Evolutionary conservation across 2,888 invertebrate species (phyloP), one percentile per base, ranked within the genome.

Genomic region (Polydrusus cervinus): DNA sequence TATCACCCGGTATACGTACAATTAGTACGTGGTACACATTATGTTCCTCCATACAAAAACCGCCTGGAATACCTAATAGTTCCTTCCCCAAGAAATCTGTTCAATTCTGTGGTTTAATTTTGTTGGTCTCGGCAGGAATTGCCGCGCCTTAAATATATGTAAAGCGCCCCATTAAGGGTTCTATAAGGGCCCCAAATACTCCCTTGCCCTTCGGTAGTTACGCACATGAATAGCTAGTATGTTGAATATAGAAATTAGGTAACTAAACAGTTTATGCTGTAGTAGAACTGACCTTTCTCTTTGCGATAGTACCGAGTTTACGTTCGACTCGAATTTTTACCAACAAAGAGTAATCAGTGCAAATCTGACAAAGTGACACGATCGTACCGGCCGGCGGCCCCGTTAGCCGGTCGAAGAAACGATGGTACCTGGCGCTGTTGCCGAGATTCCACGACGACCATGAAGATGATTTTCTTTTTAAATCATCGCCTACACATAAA

Each of bases 341-440:
- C 64, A 74, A 74, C 74, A 74, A 74, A 74, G 69, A 77, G 72
- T 83, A 84, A 84, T 84, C 83, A 84, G 85, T 84, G 84, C 84
- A 82, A 82, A 83, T 83, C 83, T 83, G 83, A 82, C 83, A 83
- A 84, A 85, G 84, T 85, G 85, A 85, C 85, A 85, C 84, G 85
- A 85, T 85, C 84, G 84, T 83, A 73, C 73, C 57, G n/a, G 13
- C 73, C 57, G 20, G 13, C 73, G 70, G 65, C 72, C 71, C 75
- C 71, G 61, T 72, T 70, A 73, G 38, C 68, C 43, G 65, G 68
- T 65, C 62, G 62, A 62, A 71, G 71, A 38, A 67, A 71, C 67
- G 67, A 75, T 75, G 67, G 67, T 67, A 75, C 71, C 61, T 16
- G 6, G 30, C 71, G 53, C n/a, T 43, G 64, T 71, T 71, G 71